phyloP scores from a whole-genome alignment of 1,140 invertebrate genomes.

The Mactra quadrangularis region DNA sequence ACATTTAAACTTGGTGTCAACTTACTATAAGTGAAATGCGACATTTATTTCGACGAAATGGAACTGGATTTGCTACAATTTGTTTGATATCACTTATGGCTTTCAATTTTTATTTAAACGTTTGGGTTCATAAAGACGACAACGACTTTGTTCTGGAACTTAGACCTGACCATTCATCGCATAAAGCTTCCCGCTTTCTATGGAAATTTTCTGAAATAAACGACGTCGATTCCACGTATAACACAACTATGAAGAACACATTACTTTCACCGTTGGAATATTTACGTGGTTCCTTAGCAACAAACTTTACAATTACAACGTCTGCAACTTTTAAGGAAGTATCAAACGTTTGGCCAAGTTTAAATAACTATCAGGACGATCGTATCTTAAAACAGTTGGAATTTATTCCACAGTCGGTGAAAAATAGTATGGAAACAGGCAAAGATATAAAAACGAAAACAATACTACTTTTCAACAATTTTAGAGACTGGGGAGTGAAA shows the following conservation, averaged over 20 bases:
- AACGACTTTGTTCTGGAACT: constrained; percentile 23
- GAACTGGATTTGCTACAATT: not conserved
- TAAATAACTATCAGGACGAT: constrained; percentile 46
- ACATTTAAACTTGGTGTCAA: no score
- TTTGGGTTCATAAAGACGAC: not conserved
- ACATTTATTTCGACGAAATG: not conserved
- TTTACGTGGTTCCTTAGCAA: not conserved
- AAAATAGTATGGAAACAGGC: not conserved
- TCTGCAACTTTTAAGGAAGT: not conserved
- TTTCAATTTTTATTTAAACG: constrained; percentile 50
- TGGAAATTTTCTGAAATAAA: not conserved
- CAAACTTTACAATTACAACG: not conserved
- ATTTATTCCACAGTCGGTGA: constrained; percentile 30
- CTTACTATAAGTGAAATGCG: no score
- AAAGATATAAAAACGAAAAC: constrained; percentile 43
- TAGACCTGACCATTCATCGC: constrained; percentile 7
- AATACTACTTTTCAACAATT: constrained; percentile 67
- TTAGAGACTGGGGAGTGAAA: constrained; percentile 53
- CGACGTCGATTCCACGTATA: not conserved
- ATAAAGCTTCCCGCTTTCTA: constrained; percentile 3
- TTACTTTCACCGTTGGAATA: not conserved
- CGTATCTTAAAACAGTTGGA: constrained; percentile 50
- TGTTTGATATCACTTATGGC: constrained; percentile 9
- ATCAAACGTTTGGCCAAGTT: constrained; percentile 36
- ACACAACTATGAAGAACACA: not conserved